Conservation (phyloP, 1,140 invertebrate genomes). For the Acromyrmex heyeri region DNA sequence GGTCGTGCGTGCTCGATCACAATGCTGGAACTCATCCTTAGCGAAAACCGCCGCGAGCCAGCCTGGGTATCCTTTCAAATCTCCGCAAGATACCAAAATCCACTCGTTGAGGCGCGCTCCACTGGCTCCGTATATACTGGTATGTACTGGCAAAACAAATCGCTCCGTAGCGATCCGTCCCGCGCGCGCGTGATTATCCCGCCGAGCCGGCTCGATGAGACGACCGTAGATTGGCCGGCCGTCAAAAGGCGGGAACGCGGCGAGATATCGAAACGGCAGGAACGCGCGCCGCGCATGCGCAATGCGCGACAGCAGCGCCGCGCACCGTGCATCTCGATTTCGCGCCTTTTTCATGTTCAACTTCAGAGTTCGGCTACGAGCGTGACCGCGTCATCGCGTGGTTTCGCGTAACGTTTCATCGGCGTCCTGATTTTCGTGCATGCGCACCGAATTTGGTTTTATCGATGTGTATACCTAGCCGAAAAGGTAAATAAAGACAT, state of each 20-base stretch:
- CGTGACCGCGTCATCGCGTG: neutral
- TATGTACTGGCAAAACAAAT: slow-evolving; percentile 19
- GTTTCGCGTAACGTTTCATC: neutral
- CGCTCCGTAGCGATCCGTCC: neutral
- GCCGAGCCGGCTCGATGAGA: neutral
- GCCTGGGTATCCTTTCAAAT: slow-evolving; percentile 7
- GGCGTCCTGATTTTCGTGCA: neutral
- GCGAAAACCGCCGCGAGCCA: slow-evolving; percentile 9
- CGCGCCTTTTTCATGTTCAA: slow-evolving; percentile 3
- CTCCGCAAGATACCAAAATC: neutral
- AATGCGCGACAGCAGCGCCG: too few relatives aligned
- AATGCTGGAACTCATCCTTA: slow-evolving; percentile 76
- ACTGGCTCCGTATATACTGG: neutral
- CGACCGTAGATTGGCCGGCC: slow-evolving; percentile 61
- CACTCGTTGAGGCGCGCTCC: neutral
- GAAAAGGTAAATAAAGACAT: too few relatives aligned
- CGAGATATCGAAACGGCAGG: slow-evolving; percentile 33
- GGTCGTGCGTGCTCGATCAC: slow-evolving; percentile 62
- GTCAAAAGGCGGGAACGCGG: neutral
- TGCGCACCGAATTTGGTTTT: neutral
- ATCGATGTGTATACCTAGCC: neutral
- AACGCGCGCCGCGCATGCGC: slow-evolving; percentile 40
- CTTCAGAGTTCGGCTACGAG: neutral
- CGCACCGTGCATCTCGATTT: neutral
- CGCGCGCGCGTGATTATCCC: neutral